Base-by-base conservation (phyloP, 2,888 invertebrate genomes). In the Corbicula japonica region DNA sequence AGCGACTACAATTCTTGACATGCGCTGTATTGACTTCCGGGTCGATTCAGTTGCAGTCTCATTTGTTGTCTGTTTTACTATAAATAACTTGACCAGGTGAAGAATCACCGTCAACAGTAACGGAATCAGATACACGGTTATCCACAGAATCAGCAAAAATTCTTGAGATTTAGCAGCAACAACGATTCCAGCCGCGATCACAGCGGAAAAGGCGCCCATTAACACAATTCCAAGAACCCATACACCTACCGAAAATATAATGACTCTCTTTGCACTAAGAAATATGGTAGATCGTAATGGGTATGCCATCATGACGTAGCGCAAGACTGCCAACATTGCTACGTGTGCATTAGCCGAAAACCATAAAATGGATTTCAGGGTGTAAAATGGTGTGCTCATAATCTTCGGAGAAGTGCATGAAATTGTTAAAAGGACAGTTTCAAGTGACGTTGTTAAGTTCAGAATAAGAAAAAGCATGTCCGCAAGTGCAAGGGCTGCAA, bases 1-100 rank as follows among this genome's bases (percentile, higher is more conserved):
- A 15, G 76, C 23, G 28, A 79, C 48, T 6, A 83, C 78, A 38
- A 83, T 83, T 34, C 66, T 76, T 12, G 79, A 76, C 83, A 83
- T 83, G 48, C 74, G 72, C 62, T 70, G 44, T 58, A 83, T 62
- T 3, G 76, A 76, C 44, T 76, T 74, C 68, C 76, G 73, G 12
- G 76, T 79, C 1, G 52, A 4, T 5, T 68, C 71, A 0, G 69
- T 79, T 6, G 79, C 79, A 1, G 78, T 63, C 21, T 73, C 32
- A 21, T 58, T 52, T 0, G 78, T 76, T 23, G 76, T 15, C 34
- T 56, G 38, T 38, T 58, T 73, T 15, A 83, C 62, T 3, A 63
- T 34, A 28, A 46, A 52, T 28, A 83, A 54, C 46, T 83, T 83
- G 18, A 76, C 8, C 2, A 63, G 26, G 44, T 82, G 82, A 10